These are phyloP conservation scores for Holotrichia oblita DNA, from an alignment of 1,140 invertebrate species.

Conservation along the genomic window DNA sequence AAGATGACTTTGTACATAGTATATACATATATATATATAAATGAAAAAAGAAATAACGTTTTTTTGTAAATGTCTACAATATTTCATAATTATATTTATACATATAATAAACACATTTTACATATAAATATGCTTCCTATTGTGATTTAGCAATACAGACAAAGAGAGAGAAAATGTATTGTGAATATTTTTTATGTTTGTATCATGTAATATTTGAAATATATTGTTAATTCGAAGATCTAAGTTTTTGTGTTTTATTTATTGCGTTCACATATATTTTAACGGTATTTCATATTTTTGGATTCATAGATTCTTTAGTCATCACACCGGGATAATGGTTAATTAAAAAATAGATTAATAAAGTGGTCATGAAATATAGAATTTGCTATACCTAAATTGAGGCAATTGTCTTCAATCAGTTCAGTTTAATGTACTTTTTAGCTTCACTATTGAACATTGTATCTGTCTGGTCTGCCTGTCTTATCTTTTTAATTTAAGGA, in stretches of 20 bases:
- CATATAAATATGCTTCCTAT: slow-evolving; percentile 34
- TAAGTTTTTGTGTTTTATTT: background rate
- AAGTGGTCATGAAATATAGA: too few species aligned
- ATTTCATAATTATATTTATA: slow-evolving; percentile 33
- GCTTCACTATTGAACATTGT: too few species aligned
- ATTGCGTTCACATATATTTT: too few species aligned
- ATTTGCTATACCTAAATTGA: too few species aligned
- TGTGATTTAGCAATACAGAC: slow-evolving; percentile 39
- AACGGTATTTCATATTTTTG: too few species aligned
- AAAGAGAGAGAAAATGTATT: slow-evolving; percentile 38
- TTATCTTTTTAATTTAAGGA: too few species aligned
- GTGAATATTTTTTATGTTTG: slow-evolving; percentile 40
- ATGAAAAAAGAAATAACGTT: background rate
- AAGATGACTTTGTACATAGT: slow-evolving; percentile 27
- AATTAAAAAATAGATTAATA: too few species aligned
- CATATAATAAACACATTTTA: background rate
- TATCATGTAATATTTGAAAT: slow-evolving; percentile 38
- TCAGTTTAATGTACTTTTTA: too few species aligned
- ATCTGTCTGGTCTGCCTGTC: too few species aligned
- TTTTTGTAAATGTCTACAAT: slow-evolving; percentile 35
- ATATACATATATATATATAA: slow-evolving; percentile 5
- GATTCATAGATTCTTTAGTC: too few species aligned
- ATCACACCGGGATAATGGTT: too few species aligned
- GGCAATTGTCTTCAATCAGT: too few species aligned
- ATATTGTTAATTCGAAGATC: slow-evolving; percentile 38